Conservation (phyloP, 2,888 invertebrate genomes). For the Scaptomyza caliginosa region DNA sequence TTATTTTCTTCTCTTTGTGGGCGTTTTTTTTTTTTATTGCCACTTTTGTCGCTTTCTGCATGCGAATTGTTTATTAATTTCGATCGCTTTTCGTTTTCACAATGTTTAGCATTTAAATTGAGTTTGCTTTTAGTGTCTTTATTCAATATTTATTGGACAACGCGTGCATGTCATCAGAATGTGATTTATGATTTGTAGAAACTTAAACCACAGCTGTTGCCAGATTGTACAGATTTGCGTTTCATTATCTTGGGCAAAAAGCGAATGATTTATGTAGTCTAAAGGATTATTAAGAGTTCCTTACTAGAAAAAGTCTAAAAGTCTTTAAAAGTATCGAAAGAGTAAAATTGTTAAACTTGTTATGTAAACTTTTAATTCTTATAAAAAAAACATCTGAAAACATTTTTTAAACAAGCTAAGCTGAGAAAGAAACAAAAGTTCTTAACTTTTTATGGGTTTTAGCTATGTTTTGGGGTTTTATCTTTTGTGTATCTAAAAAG, state of each 20-base stretch:
- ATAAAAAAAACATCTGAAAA: too few species aligned
- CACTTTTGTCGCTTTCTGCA: slow-evolving; percentile 21
- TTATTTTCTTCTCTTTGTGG: slow-evolving; percentile 40
- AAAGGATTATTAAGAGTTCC: too few species aligned
- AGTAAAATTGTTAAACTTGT: too few species aligned
- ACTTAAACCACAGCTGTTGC: slow-evolving; percentile 47
- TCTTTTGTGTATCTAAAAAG: too few species aligned
- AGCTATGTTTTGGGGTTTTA: too few species aligned
- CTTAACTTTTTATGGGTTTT: too few species aligned
- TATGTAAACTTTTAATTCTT: too few species aligned
- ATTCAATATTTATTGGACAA: slow-evolving; percentile 40
- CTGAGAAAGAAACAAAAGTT: too few species aligned
- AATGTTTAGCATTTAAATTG: slow-evolving; percentile 38
- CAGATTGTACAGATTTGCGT: background rate
- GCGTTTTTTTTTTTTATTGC: slow-evolving; percentile 30
- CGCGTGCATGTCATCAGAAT: slow-evolving; percentile 56
- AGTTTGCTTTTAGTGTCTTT: slow-evolving; percentile 47
- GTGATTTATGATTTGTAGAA: slow-evolving; percentile 60
- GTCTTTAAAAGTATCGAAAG: too few species aligned
- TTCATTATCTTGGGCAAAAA: slow-evolving; percentile 6
- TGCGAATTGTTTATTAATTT: slow-evolving; percentile 51
- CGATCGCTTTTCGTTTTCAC: slow-evolving; percentile 29
- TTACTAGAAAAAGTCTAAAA: too few species aligned
- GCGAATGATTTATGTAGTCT: background rate
- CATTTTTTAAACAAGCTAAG: too few species aligned